A percentile compares a stretch with the other conserved stretches of the same genome.
Evolutionary conservation across 1,140 invertebrate genomes (phyloP).

Genomic region (Melanaphis sacchari): DNA sequence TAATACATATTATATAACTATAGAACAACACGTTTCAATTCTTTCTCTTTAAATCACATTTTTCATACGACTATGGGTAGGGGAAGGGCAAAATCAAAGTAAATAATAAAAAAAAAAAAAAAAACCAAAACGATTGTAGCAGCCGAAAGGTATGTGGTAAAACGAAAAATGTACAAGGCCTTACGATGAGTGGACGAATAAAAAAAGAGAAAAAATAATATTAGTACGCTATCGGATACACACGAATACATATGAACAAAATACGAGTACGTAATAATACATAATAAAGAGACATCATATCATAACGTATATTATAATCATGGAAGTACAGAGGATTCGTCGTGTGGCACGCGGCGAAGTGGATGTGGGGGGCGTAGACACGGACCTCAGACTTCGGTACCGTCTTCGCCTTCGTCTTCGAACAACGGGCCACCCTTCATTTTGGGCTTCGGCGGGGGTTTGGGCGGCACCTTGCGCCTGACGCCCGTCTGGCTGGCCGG

Average conservation of each 20-base stretch:
- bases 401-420: slow-evolving; percentile 85
- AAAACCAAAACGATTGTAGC: background rate
- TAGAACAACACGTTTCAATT: background rate
- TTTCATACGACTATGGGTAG: background rate
- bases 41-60: background rate
- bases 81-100: background rate
- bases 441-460: slow-evolving; percentile 82
- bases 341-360: too few relatives aligned
- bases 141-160: background rate
- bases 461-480: slow-evolving; percentile 75
- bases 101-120: background rate
- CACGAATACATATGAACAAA: background rate
- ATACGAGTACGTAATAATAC: background rate
- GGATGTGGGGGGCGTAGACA: too few relatives aligned
- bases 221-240: background rate
- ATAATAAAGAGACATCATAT: background rate
- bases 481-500: slow-evolving; percentile 59
- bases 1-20: too few relatives aligned
- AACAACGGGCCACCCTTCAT: slow-evolving; percentile 75
- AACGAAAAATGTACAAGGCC: background rate
- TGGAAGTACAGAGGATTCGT: slow-evolving; percentile 37
- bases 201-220: background rate
- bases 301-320: background rate
- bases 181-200: background rate
- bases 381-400: slow-evolving; percentile 73